These are phyloP conservation scores for Pogona vitticeps DNA, from an alignment of 2,113 vertebrate species.

Conservation along the genomic window DNA sequence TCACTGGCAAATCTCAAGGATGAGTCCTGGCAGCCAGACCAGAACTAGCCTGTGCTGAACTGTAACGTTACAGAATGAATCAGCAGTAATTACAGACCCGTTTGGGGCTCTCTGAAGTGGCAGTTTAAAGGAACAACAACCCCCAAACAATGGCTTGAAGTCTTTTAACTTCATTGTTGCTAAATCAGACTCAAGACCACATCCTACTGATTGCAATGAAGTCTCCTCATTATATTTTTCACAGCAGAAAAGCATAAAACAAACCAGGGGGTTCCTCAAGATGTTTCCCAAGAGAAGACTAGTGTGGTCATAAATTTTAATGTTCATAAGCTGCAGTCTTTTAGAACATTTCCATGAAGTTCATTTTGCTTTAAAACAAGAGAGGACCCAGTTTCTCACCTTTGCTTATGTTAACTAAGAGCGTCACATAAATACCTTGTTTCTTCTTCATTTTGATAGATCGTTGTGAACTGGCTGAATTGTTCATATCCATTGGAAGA, in stretches of 20 bases:
- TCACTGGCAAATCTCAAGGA: constrained; percentile 74
- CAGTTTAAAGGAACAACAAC: constrained; percentile 29
- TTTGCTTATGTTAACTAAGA: background rate
- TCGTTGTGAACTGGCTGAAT: background rate
- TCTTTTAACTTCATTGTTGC: background rate
- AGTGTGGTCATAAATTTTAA: background rate
- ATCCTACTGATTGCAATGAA: constrained; percentile 15
- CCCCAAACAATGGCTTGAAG: background rate
- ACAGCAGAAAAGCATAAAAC: background rate
- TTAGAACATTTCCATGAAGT: background rate
- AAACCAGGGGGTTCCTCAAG: accelerated
- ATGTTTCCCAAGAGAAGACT: background rate
- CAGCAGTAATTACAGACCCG: constrained; percentile 68
- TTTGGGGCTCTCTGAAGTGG: constrained; percentile 52
- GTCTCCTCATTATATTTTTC: constrained; percentile 3
- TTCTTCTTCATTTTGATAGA: background rate
- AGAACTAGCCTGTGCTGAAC: constrained; percentile 65
- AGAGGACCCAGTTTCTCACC: background rate
- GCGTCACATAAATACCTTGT: background rate
- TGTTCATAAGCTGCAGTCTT: background rate
- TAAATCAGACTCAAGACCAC: constrained; percentile 19
- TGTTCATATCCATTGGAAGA: background rate
- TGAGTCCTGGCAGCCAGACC: constrained; percentile 67
- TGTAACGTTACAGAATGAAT: constrained; percentile 70
- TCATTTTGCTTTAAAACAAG: constrained; percentile 4